These are phyloP conservation scores for Neoitamus cyanurus DNA, from an alignment of 2,888 invertebrate species.

Conservation along the genomic window DNA sequence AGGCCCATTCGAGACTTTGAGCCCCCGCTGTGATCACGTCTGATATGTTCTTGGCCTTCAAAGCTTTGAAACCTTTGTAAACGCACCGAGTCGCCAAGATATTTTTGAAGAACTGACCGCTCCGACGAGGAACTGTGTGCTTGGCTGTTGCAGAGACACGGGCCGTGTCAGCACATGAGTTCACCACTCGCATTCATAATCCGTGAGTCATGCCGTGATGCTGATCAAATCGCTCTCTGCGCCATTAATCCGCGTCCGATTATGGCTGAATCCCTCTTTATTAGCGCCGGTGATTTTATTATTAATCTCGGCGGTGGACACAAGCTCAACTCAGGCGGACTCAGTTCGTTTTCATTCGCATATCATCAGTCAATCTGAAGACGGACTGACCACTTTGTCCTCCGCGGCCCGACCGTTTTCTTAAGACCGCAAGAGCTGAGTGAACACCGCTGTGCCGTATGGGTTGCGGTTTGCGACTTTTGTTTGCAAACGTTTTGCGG, in stretches of 20 bases:
- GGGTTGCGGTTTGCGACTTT: background rate
- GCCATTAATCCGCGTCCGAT: constrained; percentile 21
- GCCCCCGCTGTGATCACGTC: background rate
- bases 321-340: background rate
- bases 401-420: background rate
- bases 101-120: background rate
- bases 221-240: background rate
- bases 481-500: background rate
- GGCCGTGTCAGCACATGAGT: background rate
- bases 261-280: background rate
- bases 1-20: too few species aligned
- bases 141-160: background rate
- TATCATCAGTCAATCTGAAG: background rate
- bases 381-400: background rate
- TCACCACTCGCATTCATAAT: background rate
- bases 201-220: background rate
- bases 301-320: background rate
- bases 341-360: background rate
- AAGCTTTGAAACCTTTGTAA: too few species aligned
- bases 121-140: background rate
- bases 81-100: background rate
- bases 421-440: background rate
- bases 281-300: constrained; percentile 4
- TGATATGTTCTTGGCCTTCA: background rate
- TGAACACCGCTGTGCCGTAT: background rate